Evolutionary conservation across 2,113 vertebrate species (phyloP).

Genomic region (Ailurus styani): DNA sequence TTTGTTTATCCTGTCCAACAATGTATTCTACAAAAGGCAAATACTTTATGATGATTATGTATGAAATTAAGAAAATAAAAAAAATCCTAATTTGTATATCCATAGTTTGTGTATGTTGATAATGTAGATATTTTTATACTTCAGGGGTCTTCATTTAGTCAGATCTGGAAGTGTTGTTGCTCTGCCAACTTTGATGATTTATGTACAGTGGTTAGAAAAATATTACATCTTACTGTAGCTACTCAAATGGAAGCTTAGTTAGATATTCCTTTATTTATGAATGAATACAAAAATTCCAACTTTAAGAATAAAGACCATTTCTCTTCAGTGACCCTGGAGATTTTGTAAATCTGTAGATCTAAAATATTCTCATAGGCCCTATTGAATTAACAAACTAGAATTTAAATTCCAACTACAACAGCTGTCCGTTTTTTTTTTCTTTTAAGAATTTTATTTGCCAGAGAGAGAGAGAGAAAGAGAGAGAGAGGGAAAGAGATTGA

Average conservation of each 20-base stretch:
- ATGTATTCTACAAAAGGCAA: background rate
- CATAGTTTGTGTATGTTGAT: background rate
- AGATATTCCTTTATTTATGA: background rate
- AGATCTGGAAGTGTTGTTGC: background rate
- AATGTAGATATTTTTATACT: background rate
- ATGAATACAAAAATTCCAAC: background rate
- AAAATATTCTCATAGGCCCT: background rate
- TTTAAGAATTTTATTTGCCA: no score
- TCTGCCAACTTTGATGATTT: background rate
- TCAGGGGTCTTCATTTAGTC: background rate
- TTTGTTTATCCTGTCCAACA: background rate
- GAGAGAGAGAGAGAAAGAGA: no score
- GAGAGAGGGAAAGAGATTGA: no score
- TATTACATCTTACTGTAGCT: background rate
- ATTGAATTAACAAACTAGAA: constrained; percentile 44
- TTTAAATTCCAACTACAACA: constrained; percentile 17
- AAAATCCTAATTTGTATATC: background rate
- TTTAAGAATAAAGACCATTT: constrained; percentile 49
- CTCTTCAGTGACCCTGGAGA: background rate
- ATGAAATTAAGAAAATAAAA: background rate
- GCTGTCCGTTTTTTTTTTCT: no score
- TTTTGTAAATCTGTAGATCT: constrained; percentile 43
- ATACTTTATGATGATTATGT: background rate
- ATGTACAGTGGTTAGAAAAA: background rate
- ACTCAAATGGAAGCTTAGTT: background rate